A percentile compares a stretch with the other conserved stretches of the same genome.
Evolutionary conservation across 2,888 invertebrate genomes (phyloP).

Genomic region (Augiades crinisus): DNA sequence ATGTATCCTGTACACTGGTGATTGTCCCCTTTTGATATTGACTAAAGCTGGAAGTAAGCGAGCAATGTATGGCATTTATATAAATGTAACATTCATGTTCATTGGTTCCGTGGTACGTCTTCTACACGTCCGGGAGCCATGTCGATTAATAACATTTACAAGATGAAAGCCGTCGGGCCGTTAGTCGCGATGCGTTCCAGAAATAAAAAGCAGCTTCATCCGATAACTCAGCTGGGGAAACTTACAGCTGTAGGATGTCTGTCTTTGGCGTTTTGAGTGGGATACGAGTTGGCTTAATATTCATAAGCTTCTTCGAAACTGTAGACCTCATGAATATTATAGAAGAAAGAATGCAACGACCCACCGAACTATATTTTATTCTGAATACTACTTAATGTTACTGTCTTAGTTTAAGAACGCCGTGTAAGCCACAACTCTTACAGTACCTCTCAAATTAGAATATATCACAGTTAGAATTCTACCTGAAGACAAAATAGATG

Average conservation of each 20-base stretch:
- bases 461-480: too few species aligned
- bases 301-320: too few species aligned
- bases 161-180: slow-evolving; percentile 76
- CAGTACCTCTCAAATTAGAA: too few species aligned
- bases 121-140: slow-evolving; percentile 64
- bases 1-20: slow-evolving; percentile 26
- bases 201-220: slow-evolving; percentile 73
- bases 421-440: too few species aligned
- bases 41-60: not conserved
- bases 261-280: slow-evolving; percentile 3
- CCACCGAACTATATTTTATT: too few species aligned
- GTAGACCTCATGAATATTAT: too few species aligned
- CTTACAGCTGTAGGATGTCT: slow-evolving; percentile 43
- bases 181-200: slow-evolving; percentile 71
- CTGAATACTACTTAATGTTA: not conserved
- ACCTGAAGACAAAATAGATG: too few species aligned
- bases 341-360: too few species aligned
- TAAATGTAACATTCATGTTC: slow-evolving; percentile 6
- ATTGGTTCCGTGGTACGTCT: slow-evolving; percentile 40
- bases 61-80: slow-evolving; percentile 25
- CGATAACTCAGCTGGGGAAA: slow-evolving; percentile 73
- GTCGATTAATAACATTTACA: slow-evolving; percentile 80
- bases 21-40: not conserved
- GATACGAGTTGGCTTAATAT: too few species aligned
- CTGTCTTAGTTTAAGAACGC: too few species aligned